Conservation (phyloP, 1,140 invertebrate genomes). For the Zaprionus vittiger region DNA sequence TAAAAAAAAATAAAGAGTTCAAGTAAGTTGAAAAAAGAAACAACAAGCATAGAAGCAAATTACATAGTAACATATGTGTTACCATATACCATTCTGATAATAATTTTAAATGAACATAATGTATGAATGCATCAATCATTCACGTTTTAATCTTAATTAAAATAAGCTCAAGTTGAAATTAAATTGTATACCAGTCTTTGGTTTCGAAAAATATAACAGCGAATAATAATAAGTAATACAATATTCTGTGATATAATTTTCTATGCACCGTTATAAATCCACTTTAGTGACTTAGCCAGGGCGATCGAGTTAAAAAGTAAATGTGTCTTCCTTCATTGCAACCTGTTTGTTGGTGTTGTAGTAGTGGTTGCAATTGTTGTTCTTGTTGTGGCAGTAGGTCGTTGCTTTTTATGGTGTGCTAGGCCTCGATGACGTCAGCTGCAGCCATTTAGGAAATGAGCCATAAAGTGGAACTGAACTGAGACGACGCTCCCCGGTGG, state of each 20-base stretch:
- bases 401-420: slow-evolving; percentile 51
- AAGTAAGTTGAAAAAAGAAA: background rate
- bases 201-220: background rate
- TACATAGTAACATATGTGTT: too few species aligned
- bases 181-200: background rate
- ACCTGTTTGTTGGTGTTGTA: slow-evolving; percentile 6
- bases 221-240: background rate
- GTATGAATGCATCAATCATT: too few species aligned
- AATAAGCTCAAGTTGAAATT: background rate
- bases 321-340: slow-evolving; percentile 7
- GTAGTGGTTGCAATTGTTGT: slow-evolving; percentile 5
- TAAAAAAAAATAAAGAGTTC: background rate
- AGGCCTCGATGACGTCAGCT: slow-evolving; percentile 55
- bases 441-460: slow-evolving; percentile 78
- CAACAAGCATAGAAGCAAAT: too few species aligned
- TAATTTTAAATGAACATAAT: too few species aligned
- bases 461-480: slow-evolving; percentile 63
- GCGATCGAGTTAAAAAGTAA: background rate
- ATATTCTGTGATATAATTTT: background rate
- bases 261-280: background rate
- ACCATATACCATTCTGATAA: too few species aligned
- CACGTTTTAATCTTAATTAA: background rate
- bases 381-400: slow-evolving; percentile 23
- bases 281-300: background rate
- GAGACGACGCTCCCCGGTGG: slow-evolving; percentile 28